phyloP scores from a whole-genome alignment of 2,888 invertebrate genomes.

The Cephus spinipes region DNA sequence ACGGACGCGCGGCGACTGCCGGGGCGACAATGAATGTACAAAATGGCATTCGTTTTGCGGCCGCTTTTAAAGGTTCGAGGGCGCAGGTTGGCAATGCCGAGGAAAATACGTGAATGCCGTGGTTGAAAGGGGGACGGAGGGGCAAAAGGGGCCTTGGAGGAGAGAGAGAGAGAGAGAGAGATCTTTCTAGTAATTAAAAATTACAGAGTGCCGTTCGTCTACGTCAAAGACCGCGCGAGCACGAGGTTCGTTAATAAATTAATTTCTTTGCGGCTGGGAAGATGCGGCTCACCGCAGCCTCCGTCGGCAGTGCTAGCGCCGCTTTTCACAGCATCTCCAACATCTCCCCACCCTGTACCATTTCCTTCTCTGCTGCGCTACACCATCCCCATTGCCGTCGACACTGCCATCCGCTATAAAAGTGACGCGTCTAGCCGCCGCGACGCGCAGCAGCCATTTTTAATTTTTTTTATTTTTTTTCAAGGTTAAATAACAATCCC shows the following conservation, averaged over 20 bases:
- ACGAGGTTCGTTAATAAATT: conserved; percentile 3
- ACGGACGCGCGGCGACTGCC: no score
- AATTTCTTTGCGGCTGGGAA: conserved; percentile 6
- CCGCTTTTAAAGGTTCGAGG: background rate
- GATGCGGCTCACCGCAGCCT: background rate
- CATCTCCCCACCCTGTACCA: background rate
- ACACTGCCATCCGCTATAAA: background rate
- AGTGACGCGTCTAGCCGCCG: background rate
- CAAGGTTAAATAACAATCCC: background rate
- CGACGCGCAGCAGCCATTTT: background rate
- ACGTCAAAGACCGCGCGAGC: conserved; percentile 28
- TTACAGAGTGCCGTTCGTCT: conserved; percentile 34
- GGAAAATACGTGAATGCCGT: background rate
- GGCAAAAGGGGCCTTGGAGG: background rate
- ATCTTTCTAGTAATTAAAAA: conserved; percentile 48
- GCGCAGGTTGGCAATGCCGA: background rate
- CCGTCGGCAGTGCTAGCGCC: background rate
- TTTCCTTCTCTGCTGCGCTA: background rate
- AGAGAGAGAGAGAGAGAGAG: background rate
- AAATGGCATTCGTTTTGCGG: background rate
- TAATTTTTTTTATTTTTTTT: no score
- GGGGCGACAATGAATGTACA: background rate
- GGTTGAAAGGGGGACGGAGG: background rate
- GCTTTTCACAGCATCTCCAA: background rate
- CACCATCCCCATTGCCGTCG: background rate